phyloP scores from a whole-genome alignment of 1,140 invertebrate genomes.

The Pemphigus obesinymphae region DNA sequence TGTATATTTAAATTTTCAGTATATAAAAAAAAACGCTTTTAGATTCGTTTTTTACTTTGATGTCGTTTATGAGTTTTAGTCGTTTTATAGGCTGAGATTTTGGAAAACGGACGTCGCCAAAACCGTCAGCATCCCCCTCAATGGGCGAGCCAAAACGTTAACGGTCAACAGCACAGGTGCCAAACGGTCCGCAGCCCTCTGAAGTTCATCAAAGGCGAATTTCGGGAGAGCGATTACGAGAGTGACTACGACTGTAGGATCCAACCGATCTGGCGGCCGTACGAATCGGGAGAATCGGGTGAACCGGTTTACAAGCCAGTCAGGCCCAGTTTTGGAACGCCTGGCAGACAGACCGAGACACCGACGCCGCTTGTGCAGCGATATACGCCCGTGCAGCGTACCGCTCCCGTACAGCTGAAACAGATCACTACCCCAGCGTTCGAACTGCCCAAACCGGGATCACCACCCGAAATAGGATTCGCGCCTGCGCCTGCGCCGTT shows the following conservation, averaged over 20 bases:
- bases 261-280: constrained; percentile 58
- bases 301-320: constrained; percentile 58
- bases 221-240: constrained; percentile 67
- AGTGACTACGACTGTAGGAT: constrained; percentile 67
- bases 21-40: neutral
- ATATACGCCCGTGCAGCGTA: neutral
- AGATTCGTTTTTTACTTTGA: neutral
- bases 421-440: too few relatives aligned
- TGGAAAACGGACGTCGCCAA: neutral
- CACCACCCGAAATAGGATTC: constrained; percentile 2
- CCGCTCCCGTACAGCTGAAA: too few relatives aligned
- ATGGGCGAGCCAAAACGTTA: neutral
- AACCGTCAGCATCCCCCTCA: neutral
- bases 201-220: constrained; percentile 66
- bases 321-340: constrained; percentile 55
- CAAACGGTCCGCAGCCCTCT: constrained; percentile 57
- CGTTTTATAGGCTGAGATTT: neutral
- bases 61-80: constrained; percentile 5
- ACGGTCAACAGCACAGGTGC: neutral
- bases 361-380: neutral
- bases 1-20: neutral
- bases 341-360: constrained; percentile 43
- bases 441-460: constrained; percentile 14
- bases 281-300: constrained; percentile 54
- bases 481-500: neutral